Percentiles rank a stretch among this genome's conserved stretches.
These are phyloP conservation scores for Scaptomyza flava DNA, from an alignment of 2,888 invertebrate genomes.

Conservation along the genomic window DNA sequence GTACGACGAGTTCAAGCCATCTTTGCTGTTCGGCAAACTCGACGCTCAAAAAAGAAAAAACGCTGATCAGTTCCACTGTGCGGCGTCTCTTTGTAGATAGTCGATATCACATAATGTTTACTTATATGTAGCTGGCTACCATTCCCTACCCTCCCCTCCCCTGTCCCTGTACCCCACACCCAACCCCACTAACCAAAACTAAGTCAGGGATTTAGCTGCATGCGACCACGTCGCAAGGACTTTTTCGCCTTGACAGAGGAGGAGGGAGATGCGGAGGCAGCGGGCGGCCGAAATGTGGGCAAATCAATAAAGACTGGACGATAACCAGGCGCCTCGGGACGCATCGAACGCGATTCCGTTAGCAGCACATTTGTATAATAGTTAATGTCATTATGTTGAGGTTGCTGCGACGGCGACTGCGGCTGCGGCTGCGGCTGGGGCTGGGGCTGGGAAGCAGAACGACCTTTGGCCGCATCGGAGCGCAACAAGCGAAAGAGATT, in stretches of 20 bases:
- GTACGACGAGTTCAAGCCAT: conserved; percentile 19
- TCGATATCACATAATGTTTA: conserved; percentile 72
- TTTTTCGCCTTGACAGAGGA: conserved; percentile 19
- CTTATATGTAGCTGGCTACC: conserved; percentile 34
- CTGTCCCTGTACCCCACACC: neutral
- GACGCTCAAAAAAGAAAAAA: neutral
- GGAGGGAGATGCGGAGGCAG: conserved; percentile 63
- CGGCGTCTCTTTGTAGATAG: conserved; percentile 35
- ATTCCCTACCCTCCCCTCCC: neutral
- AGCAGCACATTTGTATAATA: conserved; percentile 81
- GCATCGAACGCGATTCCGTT: conserved; percentile 74
- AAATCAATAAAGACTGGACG: conserved; percentile 86
- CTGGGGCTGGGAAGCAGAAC: conserved; percentile 17
- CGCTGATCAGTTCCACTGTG: conserved; percentile 23
- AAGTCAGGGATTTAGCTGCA: conserved; percentile 35
- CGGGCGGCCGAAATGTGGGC: conserved; percentile 86
- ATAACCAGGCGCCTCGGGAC: conserved; percentile 78
- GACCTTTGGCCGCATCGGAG: conserved; percentile 37
- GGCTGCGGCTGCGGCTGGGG: neutral
- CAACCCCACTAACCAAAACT: too few relatives aligned
- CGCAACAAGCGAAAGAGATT: conserved; percentile 82
- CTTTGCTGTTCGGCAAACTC: conserved; percentile 1
- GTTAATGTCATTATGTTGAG: conserved; percentile 52
- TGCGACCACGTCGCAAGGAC: conserved; percentile 31
- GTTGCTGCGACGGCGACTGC: neutral